A percentile compares a stretch with the other conserved stretches of the same genome.
phyloP scores from a whole-genome alignment of 2,888 invertebrate genomes.

The Metalampra italica region DNA sequence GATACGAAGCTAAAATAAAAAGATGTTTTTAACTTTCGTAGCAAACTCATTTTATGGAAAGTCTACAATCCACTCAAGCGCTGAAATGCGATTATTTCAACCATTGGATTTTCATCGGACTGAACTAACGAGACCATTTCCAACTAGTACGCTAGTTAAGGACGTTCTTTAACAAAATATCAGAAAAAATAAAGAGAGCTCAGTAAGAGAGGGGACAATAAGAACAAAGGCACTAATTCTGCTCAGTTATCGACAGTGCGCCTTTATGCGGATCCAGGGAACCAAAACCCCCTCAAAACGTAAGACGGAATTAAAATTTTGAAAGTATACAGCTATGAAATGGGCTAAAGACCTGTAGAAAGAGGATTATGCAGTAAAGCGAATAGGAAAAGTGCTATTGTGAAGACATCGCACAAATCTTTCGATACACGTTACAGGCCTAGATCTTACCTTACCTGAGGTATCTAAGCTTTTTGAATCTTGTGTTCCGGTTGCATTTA shows the following conservation, averaged over 20 bases:
- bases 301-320: too few relatives aligned
- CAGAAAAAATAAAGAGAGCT: constrained; percentile 24
- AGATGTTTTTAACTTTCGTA: not conserved
- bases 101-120: constrained; percentile 37
- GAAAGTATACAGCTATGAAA: too few relatives aligned
- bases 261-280: not conserved
- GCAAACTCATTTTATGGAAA: not conserved
- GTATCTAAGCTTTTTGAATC: too few relatives aligned
- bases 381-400: too few relatives aligned
- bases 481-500: too few relatives aligned
- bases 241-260: constrained; percentile 54
- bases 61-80: constrained; percentile 17
- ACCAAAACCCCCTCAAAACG: too few relatives aligned
- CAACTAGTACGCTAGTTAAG: constrained; percentile 36
- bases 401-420: too few relatives aligned
- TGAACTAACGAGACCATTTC: constrained; percentile 45
- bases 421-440: too few relatives aligned
- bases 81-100: constrained; percentile 38
- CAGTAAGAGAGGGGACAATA: constrained; percentile 25
- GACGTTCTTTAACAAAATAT: constrained; percentile 35
- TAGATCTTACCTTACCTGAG: too few relatives aligned
- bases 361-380: too few relatives aligned
- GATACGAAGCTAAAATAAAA: constrained; percentile 23
- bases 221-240: constrained; percentile 62
- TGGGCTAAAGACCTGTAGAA: too few relatives aligned